phyloP scores from a whole-genome alignment of 2,797 vertebrate genomes.

The Heteromormyrus szaboi region DNA sequence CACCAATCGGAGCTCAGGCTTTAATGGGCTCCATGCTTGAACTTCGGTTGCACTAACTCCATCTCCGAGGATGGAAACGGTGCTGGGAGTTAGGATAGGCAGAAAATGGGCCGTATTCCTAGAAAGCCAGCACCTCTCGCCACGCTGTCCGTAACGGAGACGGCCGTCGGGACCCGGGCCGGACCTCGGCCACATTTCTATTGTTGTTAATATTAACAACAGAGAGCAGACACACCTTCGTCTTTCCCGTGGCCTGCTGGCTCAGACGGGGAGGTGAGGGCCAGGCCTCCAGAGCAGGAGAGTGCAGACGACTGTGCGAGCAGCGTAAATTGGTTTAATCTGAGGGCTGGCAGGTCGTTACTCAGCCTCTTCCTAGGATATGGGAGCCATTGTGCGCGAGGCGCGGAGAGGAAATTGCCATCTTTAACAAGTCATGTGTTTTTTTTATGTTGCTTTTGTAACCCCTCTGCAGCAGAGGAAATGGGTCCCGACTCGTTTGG shows the following conservation, averaged over 20 bases:
- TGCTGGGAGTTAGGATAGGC: neutral
- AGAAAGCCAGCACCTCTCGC: neutral
- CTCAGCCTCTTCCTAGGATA: constrained; percentile 44
- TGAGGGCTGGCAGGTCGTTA: constrained; percentile 43
- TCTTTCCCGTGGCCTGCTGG: neutral
- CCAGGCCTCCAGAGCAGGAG: neutral
- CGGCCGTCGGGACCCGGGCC: neutral
- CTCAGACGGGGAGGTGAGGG: neutral
- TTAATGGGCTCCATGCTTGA: neutral
- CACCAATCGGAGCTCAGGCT: constrained; percentile 26
- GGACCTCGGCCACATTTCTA: neutral
- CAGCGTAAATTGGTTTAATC: constrained; percentile 35
- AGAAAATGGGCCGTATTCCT: neutral
- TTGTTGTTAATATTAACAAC: neutral
- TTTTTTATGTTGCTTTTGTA: constrained; percentile 44
- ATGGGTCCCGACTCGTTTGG: constrained; percentile 46
- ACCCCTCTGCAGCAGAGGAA: constrained; percentile 27
- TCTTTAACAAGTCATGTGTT: constrained; percentile 41
- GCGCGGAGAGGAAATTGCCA: constrained; percentile 54
- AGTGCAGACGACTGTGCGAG: neutral
- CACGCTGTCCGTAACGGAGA: neutral
- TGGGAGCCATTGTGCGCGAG: constrained; percentile 50
- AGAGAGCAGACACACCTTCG: neutral
- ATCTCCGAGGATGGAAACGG: neutral
- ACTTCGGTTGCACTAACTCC: neutral